Evolutionary conservation across 1,140 invertebrate genomes (phyloP).

Genomic region (Drosophila athabasca): DNA sequence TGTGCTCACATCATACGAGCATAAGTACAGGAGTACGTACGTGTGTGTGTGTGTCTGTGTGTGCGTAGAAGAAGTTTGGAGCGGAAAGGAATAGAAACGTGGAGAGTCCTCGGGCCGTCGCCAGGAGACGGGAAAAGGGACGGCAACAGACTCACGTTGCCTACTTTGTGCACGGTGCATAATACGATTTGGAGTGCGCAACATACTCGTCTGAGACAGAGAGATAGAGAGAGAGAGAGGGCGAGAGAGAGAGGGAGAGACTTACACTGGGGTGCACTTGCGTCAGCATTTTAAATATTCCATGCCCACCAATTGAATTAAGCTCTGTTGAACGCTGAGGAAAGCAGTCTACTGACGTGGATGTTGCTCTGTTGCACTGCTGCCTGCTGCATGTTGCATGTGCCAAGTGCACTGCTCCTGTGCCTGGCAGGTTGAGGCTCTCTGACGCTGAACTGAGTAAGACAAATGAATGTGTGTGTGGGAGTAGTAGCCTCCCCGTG

Average conservation of each 20-base stretch:
- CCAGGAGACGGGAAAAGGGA: no score
- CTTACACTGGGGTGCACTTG: slow-evolving; percentile 45
- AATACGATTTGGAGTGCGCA: slow-evolving; percentile 68
- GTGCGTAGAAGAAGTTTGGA: slow-evolving; percentile 34
- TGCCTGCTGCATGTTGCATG: slow-evolving; percentile 48
- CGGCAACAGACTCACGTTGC: slow-evolving; percentile 33
- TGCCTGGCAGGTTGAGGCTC: slow-evolving; percentile 35
- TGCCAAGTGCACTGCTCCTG: slow-evolving; percentile 58
- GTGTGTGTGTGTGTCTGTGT: no score
- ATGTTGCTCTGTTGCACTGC: slow-evolving; percentile 23
- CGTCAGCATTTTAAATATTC: slow-evolving; percentile 74
- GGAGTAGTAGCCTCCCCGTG: slow-evolving; percentile 32
- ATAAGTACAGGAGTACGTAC: background rate
- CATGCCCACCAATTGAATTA: slow-evolving; percentile 76
- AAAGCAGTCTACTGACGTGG: slow-evolving; percentile 1
- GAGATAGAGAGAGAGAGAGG: background rate
- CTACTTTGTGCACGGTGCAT: slow-evolving; percentile 63
- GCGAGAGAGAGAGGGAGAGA: slow-evolving; percentile 13
- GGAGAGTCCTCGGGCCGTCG: no score
- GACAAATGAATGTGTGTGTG: slow-evolving; percentile 64
- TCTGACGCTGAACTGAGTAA: slow-evolving; percentile 50
- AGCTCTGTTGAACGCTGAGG: slow-evolving; percentile 13
- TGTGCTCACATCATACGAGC: slow-evolving; percentile 28
- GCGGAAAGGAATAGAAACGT: slow-evolving; percentile 51
- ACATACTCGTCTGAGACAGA: slow-evolving; percentile 11